Percentiles rank a stretch among this genome's conserved stretches.
phyloP scores from a whole-genome alignment of 2,113 vertebrate genomes.

The Platichthys flesus region DNA sequence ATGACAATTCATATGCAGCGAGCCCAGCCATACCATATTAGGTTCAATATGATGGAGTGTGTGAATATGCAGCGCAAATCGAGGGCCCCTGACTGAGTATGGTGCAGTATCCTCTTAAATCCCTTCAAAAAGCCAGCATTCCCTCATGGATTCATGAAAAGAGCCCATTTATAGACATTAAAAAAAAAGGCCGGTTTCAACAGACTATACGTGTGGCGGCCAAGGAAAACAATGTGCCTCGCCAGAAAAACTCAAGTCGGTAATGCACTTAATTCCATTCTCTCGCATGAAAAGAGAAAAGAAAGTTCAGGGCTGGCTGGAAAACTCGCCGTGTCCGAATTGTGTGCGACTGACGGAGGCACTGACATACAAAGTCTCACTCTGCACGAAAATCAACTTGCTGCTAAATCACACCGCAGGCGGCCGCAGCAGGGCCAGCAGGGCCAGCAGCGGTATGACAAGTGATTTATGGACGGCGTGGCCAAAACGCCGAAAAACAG shows the following conservation, averaged over 20 bases:
- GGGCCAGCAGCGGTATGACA: constrained; percentile 57
- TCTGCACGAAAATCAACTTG: constrained; percentile 63
- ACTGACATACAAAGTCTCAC: constrained; percentile 71
- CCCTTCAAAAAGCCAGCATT: constrained; percentile 67
- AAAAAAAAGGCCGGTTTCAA: constrained; percentile 62
- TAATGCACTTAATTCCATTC: constrained; percentile 77
- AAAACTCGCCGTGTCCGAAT: constrained; percentile 63
- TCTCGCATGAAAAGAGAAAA: constrained; percentile 74
- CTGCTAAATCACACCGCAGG: constrained; percentile 57
- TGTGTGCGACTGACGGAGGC: constrained; percentile 62
- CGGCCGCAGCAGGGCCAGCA: constrained; percentile 45
- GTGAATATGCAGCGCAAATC: constrained; percentile 60
- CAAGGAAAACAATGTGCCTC: constrained; percentile 77
- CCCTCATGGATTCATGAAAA: constrained; percentile 78
- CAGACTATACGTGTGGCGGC: constrained; percentile 67
- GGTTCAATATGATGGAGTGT: constrained; percentile 69
- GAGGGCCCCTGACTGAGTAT: constrained; percentile 58
- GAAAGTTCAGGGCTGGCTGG: constrained; percentile 60
- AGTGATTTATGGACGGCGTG: constrained; percentile 60
- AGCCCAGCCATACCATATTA: constrained; percentile 60
- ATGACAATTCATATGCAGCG: constrained; percentile 54
- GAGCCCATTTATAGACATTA: constrained; percentile 79
- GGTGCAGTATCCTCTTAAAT: constrained; percentile 68
- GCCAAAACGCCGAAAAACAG: constrained; percentile 31
- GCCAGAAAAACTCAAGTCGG: constrained; percentile 74